Evolutionary conservation across 37 sponge, comb jelly and placozoan genomes (phyloP).

Genomic region (Bolinopsis microptera): DNA sequence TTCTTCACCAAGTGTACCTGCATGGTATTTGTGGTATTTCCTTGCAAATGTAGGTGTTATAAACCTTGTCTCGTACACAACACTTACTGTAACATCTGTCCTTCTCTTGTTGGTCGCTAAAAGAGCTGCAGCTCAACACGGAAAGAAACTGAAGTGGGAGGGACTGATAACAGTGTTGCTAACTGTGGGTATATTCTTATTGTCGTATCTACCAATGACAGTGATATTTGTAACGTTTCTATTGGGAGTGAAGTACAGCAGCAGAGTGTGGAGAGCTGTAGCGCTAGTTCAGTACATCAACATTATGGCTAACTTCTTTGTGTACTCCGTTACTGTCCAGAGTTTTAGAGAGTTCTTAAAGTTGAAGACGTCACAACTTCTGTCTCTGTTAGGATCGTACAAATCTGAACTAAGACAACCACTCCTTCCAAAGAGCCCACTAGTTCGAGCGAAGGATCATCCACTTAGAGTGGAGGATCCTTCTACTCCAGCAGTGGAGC

Average conservation of each 20-base stretch:
- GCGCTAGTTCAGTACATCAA: not conserved
- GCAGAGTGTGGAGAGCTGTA: not conserved
- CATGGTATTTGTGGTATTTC: not conserved
- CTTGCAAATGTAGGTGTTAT: not conserved
- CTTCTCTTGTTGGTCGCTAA: not conserved
- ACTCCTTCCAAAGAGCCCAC: no score
- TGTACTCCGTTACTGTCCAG: not conserved
- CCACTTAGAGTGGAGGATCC: no score
- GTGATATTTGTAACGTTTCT: not conserved
- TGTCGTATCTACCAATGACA: not conserved
- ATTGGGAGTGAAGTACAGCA: not conserved
- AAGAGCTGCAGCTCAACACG: not conserved
- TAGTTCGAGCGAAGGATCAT: no score
- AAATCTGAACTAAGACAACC: no score
- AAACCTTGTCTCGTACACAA: not conserved
- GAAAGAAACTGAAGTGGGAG: not conserved
- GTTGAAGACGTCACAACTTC: no score
- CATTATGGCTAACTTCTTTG: not conserved
- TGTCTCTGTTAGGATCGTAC: no score
- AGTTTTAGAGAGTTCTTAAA: not conserved
- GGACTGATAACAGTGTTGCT: not conserved
- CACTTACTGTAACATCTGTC: not conserved
- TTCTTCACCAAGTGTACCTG: not conserved
- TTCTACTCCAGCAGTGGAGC: no score
- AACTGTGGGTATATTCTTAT: not conserved